Base-by-base conservation (phyloP, 2,888 invertebrate genomes). In the Leucophora obtusa region DNA sequence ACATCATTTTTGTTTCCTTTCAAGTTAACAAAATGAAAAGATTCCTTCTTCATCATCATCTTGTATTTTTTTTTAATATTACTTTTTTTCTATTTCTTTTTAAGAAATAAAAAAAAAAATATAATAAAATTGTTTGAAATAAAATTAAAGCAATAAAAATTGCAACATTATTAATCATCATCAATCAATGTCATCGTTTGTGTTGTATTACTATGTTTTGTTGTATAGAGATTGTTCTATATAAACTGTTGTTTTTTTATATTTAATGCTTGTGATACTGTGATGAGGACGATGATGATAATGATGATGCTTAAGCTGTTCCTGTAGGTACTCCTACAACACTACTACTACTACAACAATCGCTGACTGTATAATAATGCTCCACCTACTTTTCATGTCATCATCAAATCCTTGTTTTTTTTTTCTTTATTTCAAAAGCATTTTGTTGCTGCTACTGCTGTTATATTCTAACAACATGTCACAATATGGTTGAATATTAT, bases 131-230 rank as follows among this genome's bases (percentile, higher is more conserved):
- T 68, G 73, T 72, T 75, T 47, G 51, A 79, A 80, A 85, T 84
- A 85, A 86, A 87, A 85, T 84, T 85, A 86, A 86, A 87, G 87
- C 88, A 88, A 88, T 87, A 87, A 88, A 89, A 88, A 86, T 78
- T 89, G 87, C 89, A 88, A 87, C 87, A 88, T 88, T 89, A 89
- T 89, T 89, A 89, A 89, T 89, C 89, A 89, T 89, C 89, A 89
- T 89, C 89, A 89, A 89, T 89, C 89, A 89, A 87, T 89, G 89
- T 89, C 89, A 87, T 86, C 84, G 71, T 83, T 83, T 84, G 82
- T 79, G 83, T 60, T 82, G 83, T 65, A 53, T 66, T 50, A 63
- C 33, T 53, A 51, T 24, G 24, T 70, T n/a, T 47, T 50, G 33
- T 24, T 28, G 28, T 18, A 60, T 50, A 15, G 14, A 56, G 11